phyloP scores from a whole-genome alignment of 2,888 invertebrate genomes.

The Teleogryllus oceanicus region DNA sequence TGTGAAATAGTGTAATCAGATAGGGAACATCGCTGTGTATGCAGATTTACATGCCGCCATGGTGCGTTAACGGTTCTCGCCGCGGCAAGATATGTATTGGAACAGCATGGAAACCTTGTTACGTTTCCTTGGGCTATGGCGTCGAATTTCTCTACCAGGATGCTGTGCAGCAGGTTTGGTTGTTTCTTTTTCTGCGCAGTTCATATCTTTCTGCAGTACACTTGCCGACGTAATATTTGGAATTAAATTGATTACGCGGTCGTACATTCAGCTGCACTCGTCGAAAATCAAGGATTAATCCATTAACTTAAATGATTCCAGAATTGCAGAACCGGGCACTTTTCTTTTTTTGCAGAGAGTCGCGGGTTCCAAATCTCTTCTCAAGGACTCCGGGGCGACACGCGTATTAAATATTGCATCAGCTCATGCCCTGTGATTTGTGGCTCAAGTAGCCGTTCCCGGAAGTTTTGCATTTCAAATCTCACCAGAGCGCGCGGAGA shows the following conservation, averaged over 20 bases:
- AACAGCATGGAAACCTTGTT: not conserved
- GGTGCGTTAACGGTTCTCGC: not conserved
- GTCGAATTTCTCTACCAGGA: no score
- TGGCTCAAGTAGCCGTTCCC: slow-evolving; percentile 18
- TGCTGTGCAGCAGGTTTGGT: no score
- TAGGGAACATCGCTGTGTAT: slow-evolving; percentile 6
- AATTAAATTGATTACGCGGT: no score
- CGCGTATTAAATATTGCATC: not conserved
- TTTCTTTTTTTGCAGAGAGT: no score
- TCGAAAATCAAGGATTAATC: no score
- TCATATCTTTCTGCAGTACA: no score
- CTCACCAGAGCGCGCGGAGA: not conserved
- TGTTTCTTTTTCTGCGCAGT: no score
- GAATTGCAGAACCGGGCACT: no score
- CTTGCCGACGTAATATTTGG: no score
- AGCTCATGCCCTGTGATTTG: not conserved
- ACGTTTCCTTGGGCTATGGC: not conserved
- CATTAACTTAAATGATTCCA: no score
- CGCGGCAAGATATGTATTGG: not conserved
- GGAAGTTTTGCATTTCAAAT: slow-evolving; percentile 18
- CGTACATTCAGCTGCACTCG: no score
- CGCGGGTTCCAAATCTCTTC: slow-evolving; percentile 11
- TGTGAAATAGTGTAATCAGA: slow-evolving; percentile 18
- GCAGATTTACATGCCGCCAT: not conserved
- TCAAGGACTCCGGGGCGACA: not conserved